These are phyloP conservation scores for Ditylenchus dipsaci DNA, from an alignment of 1,140 invertebrate genomes.

Conservation along the genomic window DNA sequence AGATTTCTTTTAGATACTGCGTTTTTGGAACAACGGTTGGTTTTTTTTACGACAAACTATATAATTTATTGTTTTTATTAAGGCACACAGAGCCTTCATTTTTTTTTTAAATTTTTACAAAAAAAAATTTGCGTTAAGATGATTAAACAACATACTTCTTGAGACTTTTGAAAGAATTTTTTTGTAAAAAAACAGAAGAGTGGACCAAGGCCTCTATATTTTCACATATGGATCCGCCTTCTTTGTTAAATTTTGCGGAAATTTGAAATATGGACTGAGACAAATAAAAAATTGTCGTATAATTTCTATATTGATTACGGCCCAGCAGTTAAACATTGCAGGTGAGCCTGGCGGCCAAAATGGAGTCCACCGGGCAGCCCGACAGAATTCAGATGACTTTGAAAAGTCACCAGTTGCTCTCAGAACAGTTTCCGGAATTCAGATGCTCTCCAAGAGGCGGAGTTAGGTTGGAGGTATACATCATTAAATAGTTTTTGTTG, in stretches of 20 bases:
- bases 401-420: slow-evolving; percentile 37
- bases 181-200: too few species aligned
- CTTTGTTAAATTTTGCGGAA: too few species aligned
- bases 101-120: too few species aligned
- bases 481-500: background rate
- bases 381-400: slow-evolving; percentile 47
- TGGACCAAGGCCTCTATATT: too few species aligned
- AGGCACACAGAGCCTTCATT: too few species aligned
- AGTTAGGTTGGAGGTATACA: slow-evolving; percentile 28
- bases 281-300: too few species aligned
- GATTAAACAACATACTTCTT: too few species aligned
- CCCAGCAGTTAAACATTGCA: background rate
- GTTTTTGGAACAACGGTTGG: slow-evolving; percentile 41
- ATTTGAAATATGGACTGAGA: too few species aligned
- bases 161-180: too few species aligned
- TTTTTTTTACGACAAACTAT: background rate
- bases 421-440: slow-evolving; percentile 44
- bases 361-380: slow-evolving; percentile 45
- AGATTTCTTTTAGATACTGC: slow-evolving; percentile 26
- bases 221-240: too few species aligned
- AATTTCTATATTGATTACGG: background rate
- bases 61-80: too few species aligned
- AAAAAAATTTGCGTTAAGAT: too few species aligned
- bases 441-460: slow-evolving; percentile 33
- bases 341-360: slow-evolving; percentile 44